Conservation (phyloP, 1,140 invertebrate genomes). For the Pseudomyrmex gracilis region DNA sequence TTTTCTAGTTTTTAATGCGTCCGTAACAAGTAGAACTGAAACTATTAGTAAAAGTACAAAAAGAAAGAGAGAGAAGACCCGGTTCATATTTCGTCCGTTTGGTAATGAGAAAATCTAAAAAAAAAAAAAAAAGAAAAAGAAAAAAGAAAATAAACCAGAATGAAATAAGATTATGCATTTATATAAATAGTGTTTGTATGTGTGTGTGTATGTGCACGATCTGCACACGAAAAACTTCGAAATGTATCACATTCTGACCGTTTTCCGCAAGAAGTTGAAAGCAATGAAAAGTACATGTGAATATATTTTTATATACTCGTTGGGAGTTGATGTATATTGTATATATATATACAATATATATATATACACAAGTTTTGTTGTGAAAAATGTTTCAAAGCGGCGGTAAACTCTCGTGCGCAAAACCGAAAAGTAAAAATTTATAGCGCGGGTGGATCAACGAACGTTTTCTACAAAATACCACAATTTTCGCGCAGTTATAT, state of each 20-base stretch:
- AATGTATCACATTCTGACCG: background rate
- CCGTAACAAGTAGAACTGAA: too few species aligned
- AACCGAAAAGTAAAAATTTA: constrained; percentile 21
- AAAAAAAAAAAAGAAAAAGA: too few species aligned
- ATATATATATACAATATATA: too few species aligned
- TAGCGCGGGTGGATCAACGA: background rate
- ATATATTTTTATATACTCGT: background rate
- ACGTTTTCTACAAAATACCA: constrained; percentile 9
- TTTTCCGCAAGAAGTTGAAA: background rate
- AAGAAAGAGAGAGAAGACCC: background rate
- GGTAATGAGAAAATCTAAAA: too few species aligned
- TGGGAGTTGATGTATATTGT: too few species aligned
- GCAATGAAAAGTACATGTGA: background rate
- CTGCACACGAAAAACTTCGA: background rate
- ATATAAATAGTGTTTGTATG: too few species aligned
- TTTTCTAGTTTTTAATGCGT: too few species aligned
- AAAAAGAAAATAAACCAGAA: too few species aligned
- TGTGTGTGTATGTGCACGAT: too few species aligned
- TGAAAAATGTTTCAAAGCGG: background rate
- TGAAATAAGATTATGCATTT: too few species aligned
- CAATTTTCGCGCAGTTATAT: constrained; percentile 8
- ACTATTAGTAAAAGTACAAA: too few species aligned
- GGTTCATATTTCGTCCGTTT: too few species aligned
- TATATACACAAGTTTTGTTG: background rate
- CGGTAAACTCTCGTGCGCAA: background rate